Conservation (phyloP, 2,113 vertebrate genomes). For the Trochalopteron elliotii region DNA sequence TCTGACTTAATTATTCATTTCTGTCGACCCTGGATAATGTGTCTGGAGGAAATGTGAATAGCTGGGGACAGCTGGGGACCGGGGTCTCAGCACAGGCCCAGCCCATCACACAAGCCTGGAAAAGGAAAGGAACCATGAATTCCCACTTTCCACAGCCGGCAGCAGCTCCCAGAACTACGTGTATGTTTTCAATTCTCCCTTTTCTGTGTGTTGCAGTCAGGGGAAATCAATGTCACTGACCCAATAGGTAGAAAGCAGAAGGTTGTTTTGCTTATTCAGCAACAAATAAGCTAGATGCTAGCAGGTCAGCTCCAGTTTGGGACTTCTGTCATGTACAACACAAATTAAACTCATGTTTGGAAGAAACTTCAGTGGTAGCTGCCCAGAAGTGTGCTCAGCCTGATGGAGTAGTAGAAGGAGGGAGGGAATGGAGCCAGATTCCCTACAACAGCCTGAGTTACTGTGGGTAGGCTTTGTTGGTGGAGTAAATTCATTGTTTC, state of each 20-base stretch:
- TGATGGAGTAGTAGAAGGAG: neutral
- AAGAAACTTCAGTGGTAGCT: slow-evolving; percentile 30
- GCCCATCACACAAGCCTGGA: neutral
- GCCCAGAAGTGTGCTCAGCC: slow-evolving; percentile 36
- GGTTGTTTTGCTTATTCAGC: slow-evolving; percentile 64
- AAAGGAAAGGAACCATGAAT: neutral
- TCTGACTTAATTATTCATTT: slow-evolving; percentile 29
- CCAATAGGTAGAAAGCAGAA: slow-evolving; percentile 56
- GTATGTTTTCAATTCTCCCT: neutral
- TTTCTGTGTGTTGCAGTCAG: neutral
- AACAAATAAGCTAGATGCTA: neutral
- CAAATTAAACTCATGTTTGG: slow-evolving; percentile 40
- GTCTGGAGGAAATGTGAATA: slow-evolving; percentile 19
- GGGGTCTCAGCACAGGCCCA: neutral
- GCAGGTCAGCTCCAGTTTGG: neutral
- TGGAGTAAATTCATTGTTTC: neutral
- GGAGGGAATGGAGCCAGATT: neutral
- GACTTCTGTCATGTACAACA: slow-evolving; percentile 42
- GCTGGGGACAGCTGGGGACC: neutral
- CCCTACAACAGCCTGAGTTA: neutral
- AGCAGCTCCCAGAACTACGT: neutral
- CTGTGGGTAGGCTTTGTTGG: neutral
- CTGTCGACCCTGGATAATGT: neutral
- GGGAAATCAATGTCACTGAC: slow-evolving; percentile 55
- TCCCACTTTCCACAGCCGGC: neutral